Evolutionary conservation across 2,888 invertebrate species (phyloP), one percentile per base, ranked within the genome.

Genomic region (Patella caerulea): DNA sequence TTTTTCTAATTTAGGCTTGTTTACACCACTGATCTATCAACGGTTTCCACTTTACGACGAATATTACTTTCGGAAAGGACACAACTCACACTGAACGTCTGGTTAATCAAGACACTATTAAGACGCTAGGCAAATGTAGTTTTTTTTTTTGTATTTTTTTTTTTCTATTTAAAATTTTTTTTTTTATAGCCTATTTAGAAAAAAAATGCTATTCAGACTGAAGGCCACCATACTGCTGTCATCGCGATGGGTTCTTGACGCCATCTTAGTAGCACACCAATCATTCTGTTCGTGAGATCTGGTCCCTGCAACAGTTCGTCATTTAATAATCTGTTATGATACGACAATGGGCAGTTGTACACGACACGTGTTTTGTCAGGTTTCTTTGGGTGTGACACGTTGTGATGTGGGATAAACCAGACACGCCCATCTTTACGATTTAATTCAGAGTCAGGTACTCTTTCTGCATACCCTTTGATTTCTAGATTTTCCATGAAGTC

Each of bases 261-360:
- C 65, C 84, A 84, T 52, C 82, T 74, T 3, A 79, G 54, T 17
- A 84, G 71, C 14, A 80, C 83, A 14, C 81, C 84, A 19, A 84
- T 17, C 34, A 84, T 74, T 29, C 72, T 82, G 56, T 84, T 84
- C 15, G 76, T 81, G 5, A 84, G 77, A 73, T 85, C 83, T 14
- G 85, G 83, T 3, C 85, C 85, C 54, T 78, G 81, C 14, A 83
- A 19, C 17, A 84, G 73, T 53, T 78, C 65, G 12, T 78, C 73
- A 65, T 83, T 84, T 14, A 84, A 72, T 1, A 81, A 83, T 3
- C 75, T 69, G 2, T 81, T 82, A 29, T 81, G 24, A 52, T 72
- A 82, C 54, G 76, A 75, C 2, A 79, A 79, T 3, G 82, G 78
- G 69, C 77, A 78, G 70, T 83, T 79, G 69, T 82, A 83, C 17